Percentiles rank a stretch among this genome's conserved stretches.
phyloP scores from a whole-genome alignment of 2,888 invertebrate species.

The Tenthredo distinguenda region DNA sequence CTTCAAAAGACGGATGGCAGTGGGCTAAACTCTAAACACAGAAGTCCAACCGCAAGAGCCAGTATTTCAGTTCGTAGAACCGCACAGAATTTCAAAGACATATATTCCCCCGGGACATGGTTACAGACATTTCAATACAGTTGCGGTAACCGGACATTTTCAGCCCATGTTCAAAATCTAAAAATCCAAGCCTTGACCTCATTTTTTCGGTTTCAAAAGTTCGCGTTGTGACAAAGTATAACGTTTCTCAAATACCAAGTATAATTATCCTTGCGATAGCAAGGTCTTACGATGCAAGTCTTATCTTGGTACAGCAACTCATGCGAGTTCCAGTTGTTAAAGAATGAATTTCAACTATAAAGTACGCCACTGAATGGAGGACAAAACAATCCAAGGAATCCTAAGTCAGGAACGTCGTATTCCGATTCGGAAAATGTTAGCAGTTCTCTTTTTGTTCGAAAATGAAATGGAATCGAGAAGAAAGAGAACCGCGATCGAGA shows the following conservation, averaged over 20 bases:
- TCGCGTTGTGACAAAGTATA: background rate
- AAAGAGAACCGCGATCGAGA: background rate
- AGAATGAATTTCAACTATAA: background rate
- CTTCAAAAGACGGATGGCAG: background rate
- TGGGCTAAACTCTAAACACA: background rate
- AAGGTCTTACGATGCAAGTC: background rate
- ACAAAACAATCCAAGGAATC: background rate
- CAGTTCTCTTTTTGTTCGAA: background rate
- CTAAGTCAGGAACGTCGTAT: background rate
- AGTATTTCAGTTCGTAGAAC: background rate
- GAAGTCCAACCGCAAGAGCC: background rate
- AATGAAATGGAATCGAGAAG: constrained; percentile 44
- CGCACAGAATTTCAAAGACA: background rate
- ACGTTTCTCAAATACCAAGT: background rate
- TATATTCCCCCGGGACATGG: background rate
- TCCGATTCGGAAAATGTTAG: background rate
- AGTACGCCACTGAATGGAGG: background rate
- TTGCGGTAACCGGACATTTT: background rate
- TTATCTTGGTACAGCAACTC: background rate
- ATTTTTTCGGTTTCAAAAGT: background rate
- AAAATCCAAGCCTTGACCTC: background rate
- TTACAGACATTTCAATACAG: background rate
- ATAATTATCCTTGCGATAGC: background rate
- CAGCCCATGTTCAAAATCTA: background rate
- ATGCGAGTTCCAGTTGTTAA: background rate